A percentile compares a stretch with the other conserved stretches of the same genome.
Conservation (phyloP, 2,113 vertebrate species). For the Myxocyprinus asiaticus region DNA sequence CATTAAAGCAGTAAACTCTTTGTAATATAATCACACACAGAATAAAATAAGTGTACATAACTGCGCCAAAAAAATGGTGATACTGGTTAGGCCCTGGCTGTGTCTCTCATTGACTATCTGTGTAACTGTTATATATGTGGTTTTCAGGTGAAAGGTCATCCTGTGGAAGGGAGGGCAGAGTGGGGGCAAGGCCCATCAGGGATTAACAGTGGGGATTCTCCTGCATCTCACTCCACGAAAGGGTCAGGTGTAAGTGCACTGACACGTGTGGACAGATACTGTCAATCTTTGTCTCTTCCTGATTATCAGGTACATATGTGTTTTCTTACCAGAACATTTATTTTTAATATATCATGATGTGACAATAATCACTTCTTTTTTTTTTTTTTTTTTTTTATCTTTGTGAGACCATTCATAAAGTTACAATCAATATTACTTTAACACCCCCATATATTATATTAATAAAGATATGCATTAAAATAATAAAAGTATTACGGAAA, state of each 20-base stretch:
- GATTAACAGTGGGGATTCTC: conserved; percentile 59
- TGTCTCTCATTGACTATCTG: conserved; percentile 1
- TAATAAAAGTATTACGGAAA: too few species aligned
- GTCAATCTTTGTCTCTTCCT: conserved; percentile 2
- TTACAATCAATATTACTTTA: too few species aligned
- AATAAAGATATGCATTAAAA: too few species aligned
- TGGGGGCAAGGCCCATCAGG: conserved; percentile 30
- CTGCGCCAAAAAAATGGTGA: not conserved
- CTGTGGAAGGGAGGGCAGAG: not conserved
- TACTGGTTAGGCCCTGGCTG: not conserved
- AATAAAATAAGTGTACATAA: not conserved
- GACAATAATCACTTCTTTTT: too few species aligned
- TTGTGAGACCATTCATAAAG: too few species aligned
- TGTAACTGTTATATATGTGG: conserved; percentile 30
- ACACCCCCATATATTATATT: too few species aligned
- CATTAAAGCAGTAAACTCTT: not conserved
- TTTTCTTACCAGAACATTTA: conserved; percentile 10
- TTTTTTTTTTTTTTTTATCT: too few species aligned
- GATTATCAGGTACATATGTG: not conserved
- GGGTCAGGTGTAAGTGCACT: conserved; percentile 49
- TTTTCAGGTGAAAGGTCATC: conserved; percentile 61
- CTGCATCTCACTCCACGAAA: conserved; percentile 45
- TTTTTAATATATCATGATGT: not conserved
- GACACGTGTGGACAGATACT: conserved; percentile 37
- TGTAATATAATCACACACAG: not conserved